phyloP scores from a whole-genome alignment of 1,140 invertebrate species.

The Drosophila obscura region DNA sequence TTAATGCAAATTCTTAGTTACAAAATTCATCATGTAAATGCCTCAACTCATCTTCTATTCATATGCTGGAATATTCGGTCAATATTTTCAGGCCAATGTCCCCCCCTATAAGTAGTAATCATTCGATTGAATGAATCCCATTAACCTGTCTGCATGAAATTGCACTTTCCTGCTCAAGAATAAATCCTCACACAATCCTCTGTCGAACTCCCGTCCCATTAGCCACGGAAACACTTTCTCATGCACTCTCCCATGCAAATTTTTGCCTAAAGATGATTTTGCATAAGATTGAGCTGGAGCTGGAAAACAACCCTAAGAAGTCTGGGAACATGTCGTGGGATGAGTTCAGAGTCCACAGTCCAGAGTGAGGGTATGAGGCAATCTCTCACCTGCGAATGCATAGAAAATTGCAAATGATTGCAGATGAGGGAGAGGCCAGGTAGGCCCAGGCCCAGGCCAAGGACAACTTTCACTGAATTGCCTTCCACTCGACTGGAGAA shows the following conservation, averaged over 20 bases:
- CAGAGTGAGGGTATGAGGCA: slow-evolving; percentile 21
- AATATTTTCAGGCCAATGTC: neutral
- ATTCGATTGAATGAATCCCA: neutral
- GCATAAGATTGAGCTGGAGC: slow-evolving; percentile 63
- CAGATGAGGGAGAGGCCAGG: slow-evolving; percentile 20
- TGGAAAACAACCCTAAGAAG: slow-evolving; percentile 43
- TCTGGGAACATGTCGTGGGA: slow-evolving; percentile 54
- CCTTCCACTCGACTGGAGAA: slow-evolving; percentile 57
- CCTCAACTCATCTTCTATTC: too few species aligned
- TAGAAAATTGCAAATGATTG: slow-evolving; percentile 35
- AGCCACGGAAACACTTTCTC: slow-evolving; percentile 70
- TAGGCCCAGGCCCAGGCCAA: slow-evolving; percentile 15
- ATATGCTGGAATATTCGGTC: neutral
- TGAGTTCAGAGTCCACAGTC: neutral
- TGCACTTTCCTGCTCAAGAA: slow-evolving; percentile 58
- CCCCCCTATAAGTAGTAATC: neutral
- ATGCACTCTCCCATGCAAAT: slow-evolving; percentile 82
- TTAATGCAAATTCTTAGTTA: too few species aligned
- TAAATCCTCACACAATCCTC: slow-evolving; percentile 13
- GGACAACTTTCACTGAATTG: slow-evolving; percentile 68
- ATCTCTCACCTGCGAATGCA: slow-evolving; percentile 59
- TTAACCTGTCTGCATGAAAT: slow-evolving; percentile 68
- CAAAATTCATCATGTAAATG: too few species aligned
- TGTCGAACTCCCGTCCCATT: slow-evolving; percentile 1
- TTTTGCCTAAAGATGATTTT: slow-evolving; percentile 62